Evolutionary conservation across 2,113 vertebrate species (phyloP), one percentile per base, ranked within the genome.

Genomic region (Isichthys henryi): DNA sequence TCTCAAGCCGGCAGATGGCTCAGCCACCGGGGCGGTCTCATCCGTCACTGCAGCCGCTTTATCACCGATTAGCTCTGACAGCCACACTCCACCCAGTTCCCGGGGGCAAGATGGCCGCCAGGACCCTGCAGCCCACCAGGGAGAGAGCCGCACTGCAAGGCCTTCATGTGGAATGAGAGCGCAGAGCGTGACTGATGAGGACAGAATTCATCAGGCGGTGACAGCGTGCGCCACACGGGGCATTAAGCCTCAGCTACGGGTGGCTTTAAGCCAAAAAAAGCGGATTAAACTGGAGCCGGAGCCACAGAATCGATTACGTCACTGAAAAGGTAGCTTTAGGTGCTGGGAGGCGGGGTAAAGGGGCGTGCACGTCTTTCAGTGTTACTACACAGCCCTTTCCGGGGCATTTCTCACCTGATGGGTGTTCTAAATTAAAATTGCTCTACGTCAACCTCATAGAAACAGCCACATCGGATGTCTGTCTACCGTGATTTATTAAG

Each of bases 1-100:
- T 66, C 90, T 93, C 90, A 70, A 62, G 11, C 10, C 49, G 21
- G 66, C 86, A 49, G 86, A 90, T 53, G 84, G 66, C 35, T 45
- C 48, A n/a, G 31, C 43, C 74, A 35, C 46, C 27, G 3, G 66
- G 46, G 43, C 49, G 85, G 19, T 11, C 58, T 58, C 56, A 56
- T 53, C 82, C 46, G 46, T 89, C 89, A 87, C 19, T 15, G 4
- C 10, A 9, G 23, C 19, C 15, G 43, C 43, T 89, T 74, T 27
- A 86, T 74, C 89, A 39, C 45, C 82, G 84, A 86, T 89, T 85
- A 86, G 45, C 17, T 84, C 31, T 17, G 49, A 43, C 23, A 39
- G 50, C 77, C 50, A 53, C 15, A 23, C 45, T 39, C 88, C 46
- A 2, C 88, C 19, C 27, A 21, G 21, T 48, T 49, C 74, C 70